phyloP scores from a whole-genome alignment of 1,140 invertebrate genomes.

The Physella acuta region DNA sequence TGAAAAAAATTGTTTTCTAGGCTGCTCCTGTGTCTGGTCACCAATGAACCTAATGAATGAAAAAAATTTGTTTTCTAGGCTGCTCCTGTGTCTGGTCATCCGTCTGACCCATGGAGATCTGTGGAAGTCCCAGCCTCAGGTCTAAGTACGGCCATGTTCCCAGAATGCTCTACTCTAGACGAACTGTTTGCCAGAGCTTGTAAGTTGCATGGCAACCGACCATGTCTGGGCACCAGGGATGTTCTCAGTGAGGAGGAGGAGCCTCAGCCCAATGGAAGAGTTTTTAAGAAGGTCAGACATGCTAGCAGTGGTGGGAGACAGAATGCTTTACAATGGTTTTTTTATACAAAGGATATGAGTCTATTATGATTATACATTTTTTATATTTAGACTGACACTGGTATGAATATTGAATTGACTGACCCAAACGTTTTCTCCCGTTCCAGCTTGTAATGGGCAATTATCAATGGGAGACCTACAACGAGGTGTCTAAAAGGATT shows the following conservation, averaged over 20 bases:
- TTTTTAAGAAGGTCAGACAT: constrained; percentile 88
- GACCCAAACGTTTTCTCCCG: constrained; percentile 20
- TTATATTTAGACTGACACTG: no score
- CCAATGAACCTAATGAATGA: no score
- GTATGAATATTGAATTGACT: no score
- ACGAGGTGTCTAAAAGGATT: constrained; percentile 76
- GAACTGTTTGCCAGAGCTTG: constrained; percentile 78
- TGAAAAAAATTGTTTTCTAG: no score
- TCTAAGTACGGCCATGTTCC: constrained; percentile 54
- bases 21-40: no score
- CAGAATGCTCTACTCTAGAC: constrained; percentile 83
- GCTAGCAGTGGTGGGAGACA: no score
- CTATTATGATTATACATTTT: no score
- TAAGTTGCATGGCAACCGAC: constrained; percentile 68
- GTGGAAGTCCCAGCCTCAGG: constrained; percentile 39
- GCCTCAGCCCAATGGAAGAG: constrained; percentile 84
- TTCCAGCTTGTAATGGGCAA: constrained; percentile 63
- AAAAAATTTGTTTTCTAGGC: constrained; percentile 39
- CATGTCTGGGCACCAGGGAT: constrained; percentile 86
- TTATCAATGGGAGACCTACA: constrained; percentile 87
- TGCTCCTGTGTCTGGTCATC: constrained; percentile 31
- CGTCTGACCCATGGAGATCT: constrained; percentile 45
- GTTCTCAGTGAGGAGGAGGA: constrained; percentile 93
- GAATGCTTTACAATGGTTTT: no score
- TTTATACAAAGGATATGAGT: no score